Conservation (phyloP, 2,797 vertebrate genomes). For the Amazonetta brasiliensis region DNA sequence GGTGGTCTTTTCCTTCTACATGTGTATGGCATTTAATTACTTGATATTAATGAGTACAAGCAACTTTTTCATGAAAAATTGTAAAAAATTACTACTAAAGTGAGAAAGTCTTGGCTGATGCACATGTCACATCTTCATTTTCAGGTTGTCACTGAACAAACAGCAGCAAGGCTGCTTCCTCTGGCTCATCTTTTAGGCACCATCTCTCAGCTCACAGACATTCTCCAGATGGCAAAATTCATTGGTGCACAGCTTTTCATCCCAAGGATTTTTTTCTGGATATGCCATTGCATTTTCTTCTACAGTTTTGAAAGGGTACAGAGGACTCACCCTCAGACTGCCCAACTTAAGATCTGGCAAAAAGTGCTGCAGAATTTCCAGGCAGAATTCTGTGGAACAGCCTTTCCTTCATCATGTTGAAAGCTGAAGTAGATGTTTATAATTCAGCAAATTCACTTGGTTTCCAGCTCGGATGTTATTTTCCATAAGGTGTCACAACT, state of each 20-base stretch:
- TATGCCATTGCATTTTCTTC: neutral
- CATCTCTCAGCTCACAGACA: neutral
- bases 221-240: slow-evolving; percentile 36
- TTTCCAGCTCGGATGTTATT: neutral
- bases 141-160: neutral
- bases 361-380: slow-evolving; percentile 8
- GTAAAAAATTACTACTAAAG: neutral
- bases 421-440: neutral
- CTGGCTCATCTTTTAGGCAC: neutral
- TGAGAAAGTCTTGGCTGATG: neutral
- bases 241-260: neutral
- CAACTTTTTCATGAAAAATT: neutral
- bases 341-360: neutral
- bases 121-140: neutral
- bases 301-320: neutral
- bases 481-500: neutral
- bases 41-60: neutral
- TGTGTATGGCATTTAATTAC: neutral
- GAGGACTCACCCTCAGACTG: neutral
- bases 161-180: neutral
- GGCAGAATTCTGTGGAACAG: neutral
- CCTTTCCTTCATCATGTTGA: neutral
- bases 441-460: slow-evolving; percentile 30
- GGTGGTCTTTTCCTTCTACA: neutral
- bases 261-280: neutral